These are phyloP conservation scores for Synanthedon myopaeformis DNA, from an alignment of 2,888 invertebrate species.

Conservation along the genomic window DNA sequence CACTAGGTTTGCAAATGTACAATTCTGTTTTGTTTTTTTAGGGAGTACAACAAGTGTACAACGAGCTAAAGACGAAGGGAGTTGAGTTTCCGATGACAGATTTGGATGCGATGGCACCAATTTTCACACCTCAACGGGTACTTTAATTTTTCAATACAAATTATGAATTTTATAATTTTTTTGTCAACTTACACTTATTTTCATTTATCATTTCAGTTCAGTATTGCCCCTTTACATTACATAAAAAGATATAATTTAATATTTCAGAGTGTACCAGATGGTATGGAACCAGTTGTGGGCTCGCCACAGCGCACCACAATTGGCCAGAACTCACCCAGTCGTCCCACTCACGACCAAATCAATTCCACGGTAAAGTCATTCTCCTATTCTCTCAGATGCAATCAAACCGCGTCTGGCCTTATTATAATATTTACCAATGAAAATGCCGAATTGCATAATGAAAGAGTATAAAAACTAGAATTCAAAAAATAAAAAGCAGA, in stretches of 20 bases:
- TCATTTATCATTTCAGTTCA: too few species aligned
- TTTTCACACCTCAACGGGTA: constrained; percentile 92
- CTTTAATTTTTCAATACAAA: constrained; percentile 17
- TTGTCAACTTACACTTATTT: too few species aligned
- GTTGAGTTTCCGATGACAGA: constrained; percentile 98
- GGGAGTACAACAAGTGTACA: constrained; percentile 95
- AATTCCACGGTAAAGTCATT: constrained; percentile 20
- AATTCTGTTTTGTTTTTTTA: constrained; percentile 28
- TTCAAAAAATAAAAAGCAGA: too few species aligned
- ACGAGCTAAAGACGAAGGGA: constrained; percentile 93
- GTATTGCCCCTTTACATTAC: too few species aligned
- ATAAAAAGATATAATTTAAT: neutral
- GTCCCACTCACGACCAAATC: constrained; percentile 26
- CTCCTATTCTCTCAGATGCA: too few species aligned
- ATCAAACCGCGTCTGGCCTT: too few species aligned
- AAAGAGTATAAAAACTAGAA: too few species aligned
- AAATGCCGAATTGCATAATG: too few species aligned
- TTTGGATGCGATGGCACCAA: constrained; percentile 92
- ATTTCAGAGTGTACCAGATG: constrained; percentile 52
- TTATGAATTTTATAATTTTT: neutral
- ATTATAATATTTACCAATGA: too few species aligned
- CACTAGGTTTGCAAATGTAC: too few species aligned
- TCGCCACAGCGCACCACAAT: constrained; percentile 39
- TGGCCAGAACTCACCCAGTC: constrained; percentile 33
- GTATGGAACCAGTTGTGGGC: constrained; percentile 33